These are phyloP conservation scores for Mormyrus lacerda DNA, from an alignment of 2,113 vertebrate genomes.

Conservation along the genomic window DNA sequence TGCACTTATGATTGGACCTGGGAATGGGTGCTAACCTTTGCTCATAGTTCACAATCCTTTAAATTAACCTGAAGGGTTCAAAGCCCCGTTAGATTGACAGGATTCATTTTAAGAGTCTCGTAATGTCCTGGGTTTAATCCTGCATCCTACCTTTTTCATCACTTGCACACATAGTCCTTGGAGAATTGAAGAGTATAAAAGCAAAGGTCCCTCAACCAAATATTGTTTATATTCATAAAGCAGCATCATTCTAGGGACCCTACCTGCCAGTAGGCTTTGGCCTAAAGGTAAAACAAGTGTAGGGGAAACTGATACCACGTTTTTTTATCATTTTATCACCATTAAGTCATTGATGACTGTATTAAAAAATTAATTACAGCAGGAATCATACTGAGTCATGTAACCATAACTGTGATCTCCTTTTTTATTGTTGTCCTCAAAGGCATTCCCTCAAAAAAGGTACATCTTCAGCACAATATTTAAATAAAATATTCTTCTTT, in stretches of 20 bases:
- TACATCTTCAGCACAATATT: background rate
- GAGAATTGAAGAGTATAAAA: background rate
- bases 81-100: background rate
- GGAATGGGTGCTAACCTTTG: background rate
- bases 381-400: background rate
- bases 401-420: background rate
- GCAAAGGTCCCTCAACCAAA: background rate
- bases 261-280: background rate
- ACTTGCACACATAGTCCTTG: background rate
- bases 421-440: background rate
- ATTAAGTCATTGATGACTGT: background rate
- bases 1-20: background rate
- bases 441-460: background rate
- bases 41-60: background rate
- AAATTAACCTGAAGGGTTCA: background rate
- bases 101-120: background rate
- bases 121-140: background rate
- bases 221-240: background rate
- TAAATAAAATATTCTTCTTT: background rate
- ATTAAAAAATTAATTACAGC: background rate
- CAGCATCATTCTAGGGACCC: background rate
- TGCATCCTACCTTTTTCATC: background rate
- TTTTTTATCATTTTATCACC: background rate
- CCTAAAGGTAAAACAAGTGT: background rate
- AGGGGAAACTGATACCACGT: background rate